Evolutionary conservation across 2,113 vertebrate species (phyloP), one percentile per base, ranked within the genome.

Genomic region (Polypterus senegalus): DNA sequence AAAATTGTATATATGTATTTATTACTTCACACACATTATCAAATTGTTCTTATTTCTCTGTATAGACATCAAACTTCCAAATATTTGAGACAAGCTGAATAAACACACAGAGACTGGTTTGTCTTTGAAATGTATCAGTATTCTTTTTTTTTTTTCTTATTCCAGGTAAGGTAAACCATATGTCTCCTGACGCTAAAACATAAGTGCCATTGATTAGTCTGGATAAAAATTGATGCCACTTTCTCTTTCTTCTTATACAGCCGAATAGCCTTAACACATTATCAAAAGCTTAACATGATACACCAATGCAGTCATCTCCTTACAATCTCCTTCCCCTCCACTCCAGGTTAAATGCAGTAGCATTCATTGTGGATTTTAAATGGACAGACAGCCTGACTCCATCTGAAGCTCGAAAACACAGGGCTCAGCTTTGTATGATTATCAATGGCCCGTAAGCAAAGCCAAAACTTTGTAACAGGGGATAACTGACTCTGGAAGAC

Each of bases 331-430:
- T 82, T 73, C 69, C 71, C 72, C 76, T 64, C 58, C 60, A 43
- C 5, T 44, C 46, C 71, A 60, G 75, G 82, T 87, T 79, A 81
- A 80, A 80, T 71, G 72, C 65, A 62, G 71, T 71, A 77, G 69
- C 79, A 83, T 69, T 64, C 61, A n/a, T 66, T 70, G 70, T 71
- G 77, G 76, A 70, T 65, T 66, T 66, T 56, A 77, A 71, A 71
- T 43, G 81, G 80, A 83, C 84, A 92, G 89, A 89, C 86, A 85
- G 74, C 66, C 86, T 86, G 88, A 88, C 85, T 92, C 88, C 88
- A 82, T 70, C 59, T 68, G 58, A 1, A 61, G 58, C 9, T 3
- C 69, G 65, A 80, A 72, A 86, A 78, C 74, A 73, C 79, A 79
- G 67, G 8, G 48, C 70, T 78, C 8, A 61, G 69, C 76, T 74